Percentiles rank a stretch among this genome's conserved stretches.
phyloP scores from a whole-genome alignment of 2,797 vertebrate species.

The Limosa lapponica region DNA sequence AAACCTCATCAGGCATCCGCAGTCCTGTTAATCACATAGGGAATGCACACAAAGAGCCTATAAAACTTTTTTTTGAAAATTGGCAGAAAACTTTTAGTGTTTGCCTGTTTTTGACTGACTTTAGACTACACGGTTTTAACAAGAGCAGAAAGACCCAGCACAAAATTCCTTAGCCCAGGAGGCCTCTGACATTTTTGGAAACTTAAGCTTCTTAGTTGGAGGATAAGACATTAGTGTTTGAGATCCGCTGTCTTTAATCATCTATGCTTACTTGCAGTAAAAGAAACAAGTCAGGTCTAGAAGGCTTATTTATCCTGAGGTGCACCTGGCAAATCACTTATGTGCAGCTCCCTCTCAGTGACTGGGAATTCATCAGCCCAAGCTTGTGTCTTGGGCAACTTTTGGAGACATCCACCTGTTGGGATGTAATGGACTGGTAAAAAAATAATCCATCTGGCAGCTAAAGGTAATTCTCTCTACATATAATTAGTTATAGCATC shows the following conservation, averaged over 20 bases:
- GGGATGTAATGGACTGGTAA: neutral
- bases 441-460: neutral
- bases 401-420: neutral
- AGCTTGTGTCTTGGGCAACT: neutral
- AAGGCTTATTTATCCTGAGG: conserved; percentile 2
- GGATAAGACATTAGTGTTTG: neutral
- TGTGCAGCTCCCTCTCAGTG: neutral
- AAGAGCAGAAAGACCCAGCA: neutral
- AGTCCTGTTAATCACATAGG: neutral
- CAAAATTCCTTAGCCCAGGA: neutral
- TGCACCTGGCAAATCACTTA: conserved; percentile 27
- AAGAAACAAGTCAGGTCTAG: neutral
- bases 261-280: neutral
- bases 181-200: neutral
- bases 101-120: neutral
- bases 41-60: neutral
- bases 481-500: neutral
- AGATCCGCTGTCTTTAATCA: conserved; percentile 24
- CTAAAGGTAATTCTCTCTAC: neutral
- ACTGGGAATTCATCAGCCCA: neutral
- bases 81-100: neutral
- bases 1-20: neutral
- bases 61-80: neutral
- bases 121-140: neutral
- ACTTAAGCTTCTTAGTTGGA: conserved; percentile 1